A percentile compares a stretch with the other conserved stretches of the same genome.
Evolutionary conservation across 2,888 invertebrate species (phyloP).

Genomic region (Campaea margaritaria): DNA sequence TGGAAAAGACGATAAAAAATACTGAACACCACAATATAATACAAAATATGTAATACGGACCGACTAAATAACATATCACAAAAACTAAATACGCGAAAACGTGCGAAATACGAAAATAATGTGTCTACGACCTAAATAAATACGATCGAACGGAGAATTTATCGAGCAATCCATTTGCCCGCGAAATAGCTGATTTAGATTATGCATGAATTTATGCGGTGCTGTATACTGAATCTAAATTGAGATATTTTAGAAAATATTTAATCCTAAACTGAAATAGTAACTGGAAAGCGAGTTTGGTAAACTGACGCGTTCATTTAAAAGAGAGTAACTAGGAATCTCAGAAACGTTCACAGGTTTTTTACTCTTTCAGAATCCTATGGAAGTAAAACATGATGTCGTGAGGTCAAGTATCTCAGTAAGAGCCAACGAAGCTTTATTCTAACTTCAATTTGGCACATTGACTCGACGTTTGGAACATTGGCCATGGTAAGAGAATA

Average conservation of each 20-base stretch:
- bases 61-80: not conserved
- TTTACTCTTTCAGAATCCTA: too few species aligned
- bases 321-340: too few species aligned
- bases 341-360: too few species aligned
- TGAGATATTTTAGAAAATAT: slow-evolving; percentile 31
- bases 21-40: too few species aligned
- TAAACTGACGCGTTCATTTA: too few species aligned
- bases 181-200: slow-evolving; percentile 43
- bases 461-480: too few species aligned
- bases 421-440: too few species aligned
- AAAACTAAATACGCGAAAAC: slow-evolving; percentile 5
- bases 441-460: too few species aligned
- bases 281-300: not conserved
- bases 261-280: slow-evolving; percentile 9
- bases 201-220: slow-evolving; percentile 40
- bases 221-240: slow-evolving; percentile 34
- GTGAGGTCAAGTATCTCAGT: too few species aligned
- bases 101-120: slow-evolving; percentile 28
- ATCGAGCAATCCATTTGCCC: slow-evolving; percentile 36
- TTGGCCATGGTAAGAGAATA: too few species aligned
- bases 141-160: slow-evolving; percentile 40
- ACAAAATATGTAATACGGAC: not conserved
- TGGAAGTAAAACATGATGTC: too few species aligned
- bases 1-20: too few species aligned
- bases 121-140: slow-evolving; percentile 36